These are phyloP conservation scores for Parus major DNA, from an alignment of 2,113 vertebrate genomes.

Conservation along the genomic window DNA sequence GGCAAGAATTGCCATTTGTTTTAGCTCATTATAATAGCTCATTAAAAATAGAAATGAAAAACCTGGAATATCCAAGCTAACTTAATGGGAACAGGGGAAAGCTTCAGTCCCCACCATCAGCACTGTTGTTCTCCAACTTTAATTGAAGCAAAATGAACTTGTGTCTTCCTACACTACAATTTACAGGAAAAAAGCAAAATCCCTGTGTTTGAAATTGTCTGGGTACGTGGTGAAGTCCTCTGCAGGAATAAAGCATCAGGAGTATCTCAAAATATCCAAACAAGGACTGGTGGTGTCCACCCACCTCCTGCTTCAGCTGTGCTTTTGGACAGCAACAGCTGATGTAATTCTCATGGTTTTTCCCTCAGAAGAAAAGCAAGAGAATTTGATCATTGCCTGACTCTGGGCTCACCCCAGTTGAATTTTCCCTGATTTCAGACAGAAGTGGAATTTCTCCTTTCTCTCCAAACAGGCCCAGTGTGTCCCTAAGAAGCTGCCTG, in stretches of 20 bases:
- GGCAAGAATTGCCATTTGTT: neutral
- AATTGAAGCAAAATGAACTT: neutral
- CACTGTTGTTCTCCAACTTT: accelerated
- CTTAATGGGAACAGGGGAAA: neutral
- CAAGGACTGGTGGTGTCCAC: too few relatives aligned
- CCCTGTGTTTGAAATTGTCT: neutral
- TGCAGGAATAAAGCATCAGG: too few relatives aligned
- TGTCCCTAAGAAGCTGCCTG: neutral
- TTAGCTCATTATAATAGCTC: neutral
- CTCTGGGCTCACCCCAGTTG: neutral
- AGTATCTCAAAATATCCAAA: neutral
- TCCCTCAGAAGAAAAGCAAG: neutral
- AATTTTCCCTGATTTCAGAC: neutral
- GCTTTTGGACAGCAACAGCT: neutral
- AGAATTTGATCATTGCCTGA: neutral
- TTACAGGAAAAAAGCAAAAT: neutral
- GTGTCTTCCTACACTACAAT: neutral
- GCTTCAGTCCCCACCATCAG: neutral
- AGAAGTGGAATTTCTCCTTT: neutral
- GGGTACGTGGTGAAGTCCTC: neutral
- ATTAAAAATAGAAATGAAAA: neutral
- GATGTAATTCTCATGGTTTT: neutral
- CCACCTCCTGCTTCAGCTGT: accelerated
- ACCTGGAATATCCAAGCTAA: neutral
- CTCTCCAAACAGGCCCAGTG: neutral